Base-by-base conservation (phyloP, 1,140 invertebrate genomes). In the Drosophila bifasciata region DNA sequence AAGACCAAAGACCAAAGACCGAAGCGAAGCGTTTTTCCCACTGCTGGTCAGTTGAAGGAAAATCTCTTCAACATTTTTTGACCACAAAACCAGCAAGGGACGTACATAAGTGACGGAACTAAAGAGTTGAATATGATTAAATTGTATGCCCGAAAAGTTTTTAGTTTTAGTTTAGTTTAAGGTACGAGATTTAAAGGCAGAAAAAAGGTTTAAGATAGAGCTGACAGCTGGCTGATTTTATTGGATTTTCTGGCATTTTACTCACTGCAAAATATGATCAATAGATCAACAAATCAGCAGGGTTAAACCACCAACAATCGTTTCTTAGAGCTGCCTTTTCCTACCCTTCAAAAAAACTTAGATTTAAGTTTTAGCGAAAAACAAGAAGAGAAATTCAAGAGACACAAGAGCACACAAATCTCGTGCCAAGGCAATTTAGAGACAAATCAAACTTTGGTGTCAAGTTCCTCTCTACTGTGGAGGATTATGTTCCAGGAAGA, bases 401-500 rank as follows among this genome's bases (percentile, higher is more conserved):
- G n/a, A n/a, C n/a, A 52, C 41, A 67, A 39, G 52, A 53, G 62
- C 48, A 5, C 48, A 5, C 44, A 71, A 43, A 28, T 16, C 5
- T 19, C 39, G 41, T 40, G 32, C 51, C 71, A 68, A 46, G 62
- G 62, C 71, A 75, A 69, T 60, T 59, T 52, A 53, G 50, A 50
- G 45, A n/a, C 36, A 72, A 80, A 71, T 81, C 57, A 69, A 86
- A 86, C 53, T 81, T 36, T 86, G 68, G 81, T 70, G 77, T 71
- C 83, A 88, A 86, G 53, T 81, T 85, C 62, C 52, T 19, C 44
- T 11, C n/a, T n/a, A n/a, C n/a, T n/a, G n/a, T n/a, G n/a, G 32
- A 1, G 51, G 58, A 77, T 85, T 74, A 86, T 74, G 25, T 61
- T 51, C 59, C 36, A 23, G 39, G 51, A 58, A 75, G 68, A 48